A percentile compares a stretch with the other conserved stretches of the same genome.
Conservation (phyloP, 1,140 invertebrate genomes). For the Leptinotarsa undecemlineata region DNA sequence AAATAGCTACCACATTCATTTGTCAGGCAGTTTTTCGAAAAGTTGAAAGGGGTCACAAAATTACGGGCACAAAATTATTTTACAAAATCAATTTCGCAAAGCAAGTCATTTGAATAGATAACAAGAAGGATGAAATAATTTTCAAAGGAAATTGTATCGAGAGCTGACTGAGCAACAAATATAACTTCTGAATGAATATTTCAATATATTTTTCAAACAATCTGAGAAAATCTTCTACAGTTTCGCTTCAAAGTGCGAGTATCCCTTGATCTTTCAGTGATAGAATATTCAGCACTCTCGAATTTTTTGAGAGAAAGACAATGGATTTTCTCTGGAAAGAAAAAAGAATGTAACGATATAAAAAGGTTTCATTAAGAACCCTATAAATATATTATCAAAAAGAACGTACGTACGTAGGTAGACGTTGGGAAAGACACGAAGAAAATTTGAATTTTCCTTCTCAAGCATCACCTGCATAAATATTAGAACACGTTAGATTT, state of each 20-base stretch:
- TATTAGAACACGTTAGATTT: constrained; percentile 40
- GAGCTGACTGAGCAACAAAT: no score
- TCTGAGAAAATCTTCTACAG: neutral
- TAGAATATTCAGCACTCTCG: neutral
- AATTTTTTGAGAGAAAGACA: constrained; percentile 10
- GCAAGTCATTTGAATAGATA: no score
- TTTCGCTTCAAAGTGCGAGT: neutral
- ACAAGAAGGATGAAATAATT: no score
- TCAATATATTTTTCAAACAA: neutral
- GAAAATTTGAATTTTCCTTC: constrained; percentile 30
- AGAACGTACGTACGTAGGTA: constrained; percentile 18
- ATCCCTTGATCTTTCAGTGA: neutral
- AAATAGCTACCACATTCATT: no score
- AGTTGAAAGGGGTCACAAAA: no score
- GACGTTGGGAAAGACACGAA: neutral
- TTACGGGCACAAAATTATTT: no score
- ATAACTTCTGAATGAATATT: no score
- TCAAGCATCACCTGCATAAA: constrained; percentile 36
- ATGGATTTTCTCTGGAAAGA: constrained; percentile 7
- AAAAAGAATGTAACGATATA: constrained; percentile 7
- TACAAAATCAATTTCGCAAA: no score
- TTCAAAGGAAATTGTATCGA: no score
- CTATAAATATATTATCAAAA: constrained; percentile 25
- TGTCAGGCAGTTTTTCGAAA: no score
- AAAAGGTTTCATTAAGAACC: constrained; percentile 16